Conservation (phyloP, 1,140 invertebrate genomes). For the Lordiphosa stackelbergi region DNA sequence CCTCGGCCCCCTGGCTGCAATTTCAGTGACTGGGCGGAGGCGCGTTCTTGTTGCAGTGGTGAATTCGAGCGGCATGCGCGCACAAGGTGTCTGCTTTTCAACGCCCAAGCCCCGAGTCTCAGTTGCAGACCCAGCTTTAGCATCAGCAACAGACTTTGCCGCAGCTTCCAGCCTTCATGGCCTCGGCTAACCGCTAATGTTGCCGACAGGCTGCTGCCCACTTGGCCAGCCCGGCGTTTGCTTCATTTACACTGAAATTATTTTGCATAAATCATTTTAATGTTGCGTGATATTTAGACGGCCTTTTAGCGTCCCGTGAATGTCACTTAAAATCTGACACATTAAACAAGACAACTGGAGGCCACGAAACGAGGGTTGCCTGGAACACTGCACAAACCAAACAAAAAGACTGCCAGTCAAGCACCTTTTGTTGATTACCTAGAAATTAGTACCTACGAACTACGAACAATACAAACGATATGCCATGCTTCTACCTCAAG, state of each 20-base stretch:
- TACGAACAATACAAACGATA: too few species aligned
- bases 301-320: constrained; percentile 68
- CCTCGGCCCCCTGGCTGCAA: constrained; percentile 60
- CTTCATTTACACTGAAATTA: constrained; percentile 73
- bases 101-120: constrained; percentile 41
- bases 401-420: neutral
- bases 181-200: constrained; percentile 49
- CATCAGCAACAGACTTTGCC: constrained; percentile 12
- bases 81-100: constrained; percentile 72
- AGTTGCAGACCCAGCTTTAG: constrained; percentile 4
- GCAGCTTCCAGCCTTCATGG: constrained; percentile 7
- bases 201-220: constrained; percentile 16
- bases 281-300: constrained; percentile 73
- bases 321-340: constrained; percentile 71
- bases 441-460: too few species aligned
- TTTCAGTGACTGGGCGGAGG: constrained; percentile 55
- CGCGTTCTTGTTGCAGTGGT: constrained; percentile 61
- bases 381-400: neutral
- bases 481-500: too few species aligned
- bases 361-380: constrained; percentile 24
- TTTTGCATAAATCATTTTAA: constrained; percentile 73
- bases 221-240: constrained; percentile 49
- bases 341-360: constrained; percentile 53
- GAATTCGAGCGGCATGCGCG: constrained; percentile 67
- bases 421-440: too few species aligned